Conservation (phyloP, 2,797 vertebrate species). For the Onychomys arenicola region DNA sequence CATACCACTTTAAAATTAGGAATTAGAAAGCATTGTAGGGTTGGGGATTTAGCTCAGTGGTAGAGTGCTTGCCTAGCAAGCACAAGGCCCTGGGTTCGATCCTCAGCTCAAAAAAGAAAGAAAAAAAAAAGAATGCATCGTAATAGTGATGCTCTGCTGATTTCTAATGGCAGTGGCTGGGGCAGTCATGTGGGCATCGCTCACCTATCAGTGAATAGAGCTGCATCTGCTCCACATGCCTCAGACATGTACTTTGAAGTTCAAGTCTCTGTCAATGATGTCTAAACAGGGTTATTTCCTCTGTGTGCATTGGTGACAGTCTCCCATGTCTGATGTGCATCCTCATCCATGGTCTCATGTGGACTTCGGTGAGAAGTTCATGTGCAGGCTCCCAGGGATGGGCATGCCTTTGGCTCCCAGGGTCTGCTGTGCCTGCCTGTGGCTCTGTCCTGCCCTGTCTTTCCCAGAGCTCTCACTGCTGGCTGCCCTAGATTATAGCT, state of each 20-base stretch:
- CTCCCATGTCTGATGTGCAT: too few relatives aligned
- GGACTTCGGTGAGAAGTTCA: neutral
- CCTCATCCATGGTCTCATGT: neutral
- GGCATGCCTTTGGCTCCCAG: too few relatives aligned
- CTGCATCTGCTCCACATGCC: too few relatives aligned
- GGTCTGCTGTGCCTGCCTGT: neutral
- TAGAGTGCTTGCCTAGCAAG: too few relatives aligned
- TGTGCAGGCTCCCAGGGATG: neutral
- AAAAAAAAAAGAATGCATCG: too few relatives aligned
- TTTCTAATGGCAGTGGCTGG: rapidly evolving
- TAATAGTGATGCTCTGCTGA: rapidly evolving
- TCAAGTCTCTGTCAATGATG: too few relatives aligned
- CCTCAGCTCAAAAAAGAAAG: too few relatives aligned
- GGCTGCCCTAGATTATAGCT: neutral
- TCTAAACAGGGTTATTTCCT: neutral
- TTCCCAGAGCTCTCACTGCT: too few relatives aligned
- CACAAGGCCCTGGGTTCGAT: too few relatives aligned
- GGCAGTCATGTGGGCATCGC: neutral
- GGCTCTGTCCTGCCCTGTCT: neutral
- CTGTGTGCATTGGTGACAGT: neutral
- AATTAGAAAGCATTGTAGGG: rapidly evolving
- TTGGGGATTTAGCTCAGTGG: too few relatives aligned
- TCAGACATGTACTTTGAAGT: neutral
- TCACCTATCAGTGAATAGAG: neutral
- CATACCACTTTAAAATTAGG: neutral